Percentiles rank a stretch among this genome's conserved stretches.
Evolutionary conservation across 1,140 invertebrate species (phyloP).

Genomic region (Lamellibrachia luymesi): DNA sequence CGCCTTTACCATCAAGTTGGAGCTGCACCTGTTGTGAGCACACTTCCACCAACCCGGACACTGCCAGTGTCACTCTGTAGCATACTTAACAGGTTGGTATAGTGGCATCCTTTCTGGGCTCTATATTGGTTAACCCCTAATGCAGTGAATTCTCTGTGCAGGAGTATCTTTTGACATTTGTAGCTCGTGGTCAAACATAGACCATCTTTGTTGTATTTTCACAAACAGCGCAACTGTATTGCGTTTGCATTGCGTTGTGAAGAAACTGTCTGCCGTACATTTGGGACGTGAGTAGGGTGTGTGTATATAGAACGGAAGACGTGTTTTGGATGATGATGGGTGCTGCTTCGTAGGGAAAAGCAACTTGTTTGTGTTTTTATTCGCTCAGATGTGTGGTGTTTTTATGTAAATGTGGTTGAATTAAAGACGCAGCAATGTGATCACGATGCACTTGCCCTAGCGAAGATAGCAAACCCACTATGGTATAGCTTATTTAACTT

Average conservation of each 20-base stretch:
- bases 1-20: background rate
- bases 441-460: background rate
- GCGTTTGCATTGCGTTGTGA: background rate
- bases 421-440: background rate
- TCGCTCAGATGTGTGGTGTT: background rate
- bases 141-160: too few species aligned
- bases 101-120: too few species aligned
- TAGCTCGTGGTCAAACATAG: too few species aligned
- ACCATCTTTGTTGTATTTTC: too few species aligned
- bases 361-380: background rate
- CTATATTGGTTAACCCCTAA: too few species aligned
- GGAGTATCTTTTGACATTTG: too few species aligned
- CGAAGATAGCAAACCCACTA: background rate
- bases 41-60: background rate
- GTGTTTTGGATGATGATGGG: background rate
- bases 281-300: background rate
- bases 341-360: background rate
- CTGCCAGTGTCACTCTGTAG: background rate
- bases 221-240: background rate
- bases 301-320: slow-evolving; percentile 7
- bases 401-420: background rate
- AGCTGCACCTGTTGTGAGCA: slow-evolving; percentile 13
- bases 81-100: too few species aligned
- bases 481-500: background rate
- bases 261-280: background rate